Evolutionary conservation across 1,140 invertebrate genomes (phyloP).

Genomic region (Drosophila mayri): DNA sequence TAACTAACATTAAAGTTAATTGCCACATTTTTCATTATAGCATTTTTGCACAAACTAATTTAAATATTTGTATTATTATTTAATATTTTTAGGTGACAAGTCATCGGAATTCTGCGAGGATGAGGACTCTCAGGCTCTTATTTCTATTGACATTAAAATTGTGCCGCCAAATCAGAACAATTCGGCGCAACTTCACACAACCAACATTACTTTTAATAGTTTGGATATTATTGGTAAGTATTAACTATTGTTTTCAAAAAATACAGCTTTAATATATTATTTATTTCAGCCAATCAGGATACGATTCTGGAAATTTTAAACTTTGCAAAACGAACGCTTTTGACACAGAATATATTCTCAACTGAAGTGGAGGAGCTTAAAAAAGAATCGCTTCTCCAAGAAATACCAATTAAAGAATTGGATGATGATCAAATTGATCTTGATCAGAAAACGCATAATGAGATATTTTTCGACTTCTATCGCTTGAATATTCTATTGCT

Average conservation of each 20-base stretch:
- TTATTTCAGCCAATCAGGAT: conserved; percentile 94
- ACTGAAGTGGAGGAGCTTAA: conserved; percentile 56
- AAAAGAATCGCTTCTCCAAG: conserved; percentile 15
- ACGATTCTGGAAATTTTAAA: conserved; percentile 96
- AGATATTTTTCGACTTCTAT: conserved; percentile 97
- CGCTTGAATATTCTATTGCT: conserved; percentile 94
- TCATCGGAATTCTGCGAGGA: conserved; percentile 37
- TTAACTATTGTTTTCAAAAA: background rate
- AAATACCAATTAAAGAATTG: conserved; percentile 20
- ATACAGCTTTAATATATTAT: conserved; percentile 58
- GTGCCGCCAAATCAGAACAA: conserved; percentile 86
- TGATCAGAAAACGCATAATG: conserved; percentile 84
- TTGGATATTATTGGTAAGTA: conserved; percentile 94
- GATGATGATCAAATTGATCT: conserved; percentile 23
- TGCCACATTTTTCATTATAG: too few relatives aligned
- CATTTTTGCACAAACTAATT: too few relatives aligned
- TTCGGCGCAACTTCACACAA: conserved; percentile 88
- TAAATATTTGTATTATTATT: background rate
- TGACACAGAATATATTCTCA: conserved; percentile 81
- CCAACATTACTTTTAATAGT: conserved; percentile 96
- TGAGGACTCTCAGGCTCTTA: conserved; percentile 92
- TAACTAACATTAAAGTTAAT: too few relatives aligned
- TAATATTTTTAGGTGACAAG: conserved; percentile 31
- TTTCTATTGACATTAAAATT: conserved; percentile 93
- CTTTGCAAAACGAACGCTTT: conserved; percentile 92